Base-by-base conservation (phyloP, 2,888 invertebrate species). In the Ormyrus thymus region DNA sequence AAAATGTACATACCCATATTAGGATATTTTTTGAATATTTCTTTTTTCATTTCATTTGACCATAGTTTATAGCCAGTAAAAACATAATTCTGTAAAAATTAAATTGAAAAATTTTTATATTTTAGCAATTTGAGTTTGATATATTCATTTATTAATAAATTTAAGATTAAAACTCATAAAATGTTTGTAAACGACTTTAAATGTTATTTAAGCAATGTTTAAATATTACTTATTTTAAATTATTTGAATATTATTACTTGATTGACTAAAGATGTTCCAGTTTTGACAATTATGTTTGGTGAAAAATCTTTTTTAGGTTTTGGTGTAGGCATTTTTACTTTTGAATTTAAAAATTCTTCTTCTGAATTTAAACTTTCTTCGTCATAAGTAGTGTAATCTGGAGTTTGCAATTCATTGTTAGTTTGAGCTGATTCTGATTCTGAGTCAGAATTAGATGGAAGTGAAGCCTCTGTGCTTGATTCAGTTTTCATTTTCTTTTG, bases 61-160 rank as follows among this genome's bases (percentile, higher is more conserved):
- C 97, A 97, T 87, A 97, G 91, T 94, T 96, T 97, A 90, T 97
- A 97, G 0, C 97, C 97, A 0, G 97, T 97, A 81, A 95, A 94
- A 66, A 95, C 92, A 0, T 94, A 93, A 90, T 95, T 95, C 91
- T 92, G 86, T 79, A 89, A 65, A 70, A 50, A 7, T 59, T 29
- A 50, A 74, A 11, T 68, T 51, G 0, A 58, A 58, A 75, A 68
- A 65, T 58, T 55, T 51, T 6, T 7, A 56, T 13, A 64, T 51
- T 29, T 29, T 29, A 29, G 4, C 2, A 29, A 29, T 29, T 29
- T 3, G 29, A 29, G 29, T 29, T 29, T 29, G 29, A 29, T 3
- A 29, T 4, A 29, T 29, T 29, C 29, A 29, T 29, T 29, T 29
- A 29, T 29, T 29, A 29, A 29, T 29, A 29, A 29, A 29, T 29